These are phyloP conservation scores for Melanostoma scalare DNA, from an alignment of 2,888 invertebrate genomes.

Conservation along the genomic window DNA sequence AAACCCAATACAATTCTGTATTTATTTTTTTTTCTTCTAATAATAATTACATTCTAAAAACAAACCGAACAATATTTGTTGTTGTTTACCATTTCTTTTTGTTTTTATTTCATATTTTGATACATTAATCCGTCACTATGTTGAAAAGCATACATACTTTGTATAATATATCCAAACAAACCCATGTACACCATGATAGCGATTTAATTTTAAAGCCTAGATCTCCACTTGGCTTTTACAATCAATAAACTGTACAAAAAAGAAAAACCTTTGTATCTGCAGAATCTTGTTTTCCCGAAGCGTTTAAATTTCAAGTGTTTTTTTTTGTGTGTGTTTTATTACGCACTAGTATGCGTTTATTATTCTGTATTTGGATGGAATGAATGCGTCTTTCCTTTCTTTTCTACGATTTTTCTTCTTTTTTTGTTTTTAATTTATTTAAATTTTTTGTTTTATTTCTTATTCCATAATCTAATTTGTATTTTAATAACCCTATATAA, in stretches of 20 bases:
- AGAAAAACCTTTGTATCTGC: constrained; percentile 29
- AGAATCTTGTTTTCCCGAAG: constrained; percentile 57
- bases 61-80: constrained; percentile 34
- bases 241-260: constrained; percentile 23
- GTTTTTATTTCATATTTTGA: constrained; percentile 31
- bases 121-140: constrained; percentile 47
- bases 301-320: constrained; percentile 30
- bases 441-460: constrained; percentile 68
- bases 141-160: constrained; percentile 46
- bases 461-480: constrained; percentile 66
- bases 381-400: constrained; percentile 65
- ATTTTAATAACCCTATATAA: constrained; percentile 68
- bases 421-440: constrained; percentile 58
- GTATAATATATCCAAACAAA: constrained; percentile 39
- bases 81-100: constrained; percentile 15
- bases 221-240: constrained; percentile 38
- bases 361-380: constrained; percentile 73
- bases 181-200: constrained; percentile 40
- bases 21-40: constrained; percentile 41
- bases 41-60: constrained; percentile 56
- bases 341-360: constrained; percentile 67
- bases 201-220: constrained; percentile 38
- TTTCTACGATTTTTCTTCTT: constrained; percentile 46
- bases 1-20: constrained; percentile 57
- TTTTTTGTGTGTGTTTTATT: constrained; percentile 29